phyloP scores from a whole-genome alignment of 2,113 vertebrate genomes.

The Platysteira castanea region DNA sequence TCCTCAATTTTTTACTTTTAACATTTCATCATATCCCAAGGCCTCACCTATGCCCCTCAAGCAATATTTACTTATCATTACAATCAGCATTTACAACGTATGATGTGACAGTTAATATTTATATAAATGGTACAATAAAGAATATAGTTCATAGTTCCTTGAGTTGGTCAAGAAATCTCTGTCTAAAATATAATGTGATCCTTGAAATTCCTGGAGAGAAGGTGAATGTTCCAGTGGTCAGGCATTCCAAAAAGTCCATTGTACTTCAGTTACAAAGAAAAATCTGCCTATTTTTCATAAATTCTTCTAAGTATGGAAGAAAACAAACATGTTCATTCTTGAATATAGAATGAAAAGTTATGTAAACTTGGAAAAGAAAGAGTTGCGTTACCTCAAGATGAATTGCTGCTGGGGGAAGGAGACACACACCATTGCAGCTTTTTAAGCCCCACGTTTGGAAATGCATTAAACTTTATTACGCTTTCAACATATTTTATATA shows the following conservation, averaged over 20 bases:
- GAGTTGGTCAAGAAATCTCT: background rate
- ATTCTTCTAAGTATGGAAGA: background rate
- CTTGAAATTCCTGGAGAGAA: background rate
- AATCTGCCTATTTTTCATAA: background rate
- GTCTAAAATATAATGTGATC: background rate
- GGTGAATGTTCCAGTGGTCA: background rate
- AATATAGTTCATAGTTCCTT: background rate
- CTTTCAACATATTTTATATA: background rate
- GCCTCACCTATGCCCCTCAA: background rate
- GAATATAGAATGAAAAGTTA: background rate
- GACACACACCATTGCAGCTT: background rate
- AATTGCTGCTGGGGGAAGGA: background rate
- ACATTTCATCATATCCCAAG: background rate
- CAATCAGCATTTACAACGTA: background rate
- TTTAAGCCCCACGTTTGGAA: slow-evolving; percentile 7
- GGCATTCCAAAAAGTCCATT: background rate
- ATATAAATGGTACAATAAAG: background rate
- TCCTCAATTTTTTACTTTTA: background rate
- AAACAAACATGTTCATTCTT: background rate
- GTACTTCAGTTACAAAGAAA: background rate
- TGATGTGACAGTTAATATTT: background rate
- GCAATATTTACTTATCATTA: background rate
- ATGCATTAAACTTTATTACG: background rate
- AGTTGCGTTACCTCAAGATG: background rate
- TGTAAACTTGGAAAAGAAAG: background rate